Conservation (phyloP, 2,113 vertebrate species). For the Mungos mungo region DNA sequence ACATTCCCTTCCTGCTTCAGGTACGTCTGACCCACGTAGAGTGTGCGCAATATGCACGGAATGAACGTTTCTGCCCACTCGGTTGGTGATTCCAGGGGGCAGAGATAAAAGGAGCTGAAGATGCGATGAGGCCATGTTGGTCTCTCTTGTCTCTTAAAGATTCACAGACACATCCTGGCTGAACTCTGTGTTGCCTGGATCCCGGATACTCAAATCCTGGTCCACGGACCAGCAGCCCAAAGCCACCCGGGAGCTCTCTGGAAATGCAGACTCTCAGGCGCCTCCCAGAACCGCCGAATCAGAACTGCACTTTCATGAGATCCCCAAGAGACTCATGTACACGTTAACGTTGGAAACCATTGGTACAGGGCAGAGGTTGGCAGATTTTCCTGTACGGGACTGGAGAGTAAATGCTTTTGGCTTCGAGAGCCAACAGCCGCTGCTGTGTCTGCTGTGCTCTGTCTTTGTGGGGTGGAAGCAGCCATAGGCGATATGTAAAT, state of each 20-base stretch:
- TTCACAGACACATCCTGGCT: not conserved
- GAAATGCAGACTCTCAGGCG: not conserved
- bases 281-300: not conserved
- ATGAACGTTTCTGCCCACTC: not conserved
- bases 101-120: not conserved
- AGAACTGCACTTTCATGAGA: not conserved
- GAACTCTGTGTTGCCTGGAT: not conserved
- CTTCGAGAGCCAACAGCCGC: not conserved
- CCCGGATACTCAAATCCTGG: not conserved
- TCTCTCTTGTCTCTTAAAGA: not conserved
- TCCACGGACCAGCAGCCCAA: accelerated
- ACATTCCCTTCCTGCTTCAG: not conserved
- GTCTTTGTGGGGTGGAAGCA: not conserved
- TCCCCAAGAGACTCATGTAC: not conserved
- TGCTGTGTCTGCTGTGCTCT: not conserved
- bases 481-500: not conserved
- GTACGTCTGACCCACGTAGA: not conserved
- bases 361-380: not conserved
- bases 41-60: not conserved
- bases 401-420: not conserved
- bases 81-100: not conserved
- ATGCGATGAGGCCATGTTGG: not conserved
- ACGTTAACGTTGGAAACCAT: not conserved
- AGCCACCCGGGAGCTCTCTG: accelerated
- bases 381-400: not conserved